phyloP scores from a whole-genome alignment of 2,888 invertebrate species.

The Polietes domitor region DNA sequence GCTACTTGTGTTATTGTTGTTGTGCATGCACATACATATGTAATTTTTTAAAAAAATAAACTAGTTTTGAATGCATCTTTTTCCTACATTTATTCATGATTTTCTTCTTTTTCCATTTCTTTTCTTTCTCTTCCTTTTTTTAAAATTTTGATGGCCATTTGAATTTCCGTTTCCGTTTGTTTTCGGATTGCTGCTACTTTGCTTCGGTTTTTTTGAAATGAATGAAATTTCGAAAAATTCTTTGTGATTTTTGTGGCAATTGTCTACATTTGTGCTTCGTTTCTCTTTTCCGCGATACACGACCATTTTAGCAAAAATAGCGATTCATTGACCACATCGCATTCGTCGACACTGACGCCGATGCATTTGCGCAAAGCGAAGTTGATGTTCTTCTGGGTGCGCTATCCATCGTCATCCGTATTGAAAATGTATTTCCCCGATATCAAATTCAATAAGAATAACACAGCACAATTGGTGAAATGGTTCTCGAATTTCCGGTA shows the following conservation, averaged over 20 bases:
- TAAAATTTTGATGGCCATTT: too few relatives aligned
- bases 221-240: conserved; percentile 34
- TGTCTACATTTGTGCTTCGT: conserved; percentile 22
- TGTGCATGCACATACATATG: neutral
- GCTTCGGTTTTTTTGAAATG: neutral
- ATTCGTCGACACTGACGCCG: conserved; percentile 98
- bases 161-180: conserved; percentile 11
- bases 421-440: conserved; percentile 99
- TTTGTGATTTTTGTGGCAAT: conserved; percentile 33
- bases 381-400: conserved; percentile 99
- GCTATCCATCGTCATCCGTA: conserved; percentile 99
- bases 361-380: conserved; percentile 99
- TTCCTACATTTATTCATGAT: conserved; percentile 48
- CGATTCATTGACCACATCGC: conserved; percentile 91
- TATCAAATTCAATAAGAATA: conserved; percentile 99
- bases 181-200: neutral
- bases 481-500: conserved; percentile 99
- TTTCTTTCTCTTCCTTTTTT: conserved; percentile 33
- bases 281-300: conserved; percentile 36
- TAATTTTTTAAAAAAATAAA: conserved; percentile 12
- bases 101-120: conserved; percentile 48
- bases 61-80: conserved; percentile 63
- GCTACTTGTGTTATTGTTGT: neutral
- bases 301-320: conserved; percentile 74
- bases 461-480: conserved; percentile 99